Conservation (phyloP, 2,113 vertebrate species). For the Platysteira castanea region DNA sequence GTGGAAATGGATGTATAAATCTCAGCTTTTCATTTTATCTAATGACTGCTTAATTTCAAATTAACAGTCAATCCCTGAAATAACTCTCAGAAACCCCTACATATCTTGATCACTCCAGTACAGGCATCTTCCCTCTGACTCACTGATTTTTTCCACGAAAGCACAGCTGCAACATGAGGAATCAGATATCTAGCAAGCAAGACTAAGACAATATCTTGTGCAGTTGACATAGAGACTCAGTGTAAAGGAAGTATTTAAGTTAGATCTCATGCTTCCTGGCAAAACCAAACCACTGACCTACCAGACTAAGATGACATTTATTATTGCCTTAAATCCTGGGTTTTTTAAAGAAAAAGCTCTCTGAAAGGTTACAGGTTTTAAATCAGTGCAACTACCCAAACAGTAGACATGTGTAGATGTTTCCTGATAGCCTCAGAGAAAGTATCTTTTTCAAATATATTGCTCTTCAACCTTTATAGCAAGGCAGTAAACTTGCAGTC, state of each 20-base stretch:
- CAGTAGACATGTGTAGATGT: neutral
- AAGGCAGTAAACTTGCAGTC: neutral
- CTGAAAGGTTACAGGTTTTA: neutral
- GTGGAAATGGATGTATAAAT: neutral
- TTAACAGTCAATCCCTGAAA: neutral
- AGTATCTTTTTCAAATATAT: neutral
- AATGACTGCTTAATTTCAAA: neutral
- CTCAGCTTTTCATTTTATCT: neutral
- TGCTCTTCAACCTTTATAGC: neutral
- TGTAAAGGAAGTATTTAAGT: neutral
- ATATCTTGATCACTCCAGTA: neutral
- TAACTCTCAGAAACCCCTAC: neutral
- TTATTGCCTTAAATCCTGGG: neutral
- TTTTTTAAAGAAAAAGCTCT: neutral
- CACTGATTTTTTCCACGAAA: neutral
- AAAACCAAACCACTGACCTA: neutral
- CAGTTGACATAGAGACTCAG: neutral
- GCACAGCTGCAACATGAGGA: neutral
- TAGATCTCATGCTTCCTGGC: neutral
- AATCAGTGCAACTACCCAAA: neutral
- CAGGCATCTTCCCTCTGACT: neutral
- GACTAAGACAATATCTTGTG: neutral
- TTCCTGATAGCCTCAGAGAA: neutral
- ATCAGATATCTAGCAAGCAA: neutral
- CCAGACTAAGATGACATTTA: neutral